Percentiles rank a stretch among this genome's conserved stretches.
Conservation (phyloP, 2,888 invertebrate species). For the Osmoderma eremita region DNA sequence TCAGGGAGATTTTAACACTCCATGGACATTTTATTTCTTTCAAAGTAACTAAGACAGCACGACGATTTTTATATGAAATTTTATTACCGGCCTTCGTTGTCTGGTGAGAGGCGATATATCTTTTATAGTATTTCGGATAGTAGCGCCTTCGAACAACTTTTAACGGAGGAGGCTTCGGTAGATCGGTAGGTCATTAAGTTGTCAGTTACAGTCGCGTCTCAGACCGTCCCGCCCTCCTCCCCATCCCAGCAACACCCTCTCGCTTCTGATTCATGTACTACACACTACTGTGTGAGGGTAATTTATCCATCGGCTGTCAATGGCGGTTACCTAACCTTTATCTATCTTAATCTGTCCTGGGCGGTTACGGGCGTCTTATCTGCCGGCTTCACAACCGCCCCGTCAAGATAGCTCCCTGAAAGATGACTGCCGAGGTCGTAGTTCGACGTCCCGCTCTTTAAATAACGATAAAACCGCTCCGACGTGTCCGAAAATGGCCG, state of each 20-base stretch:
- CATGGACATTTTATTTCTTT: no score
- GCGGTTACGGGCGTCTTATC: conserved; percentile 57
- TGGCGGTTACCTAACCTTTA: conserved; percentile 58
- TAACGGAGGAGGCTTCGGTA: no score
- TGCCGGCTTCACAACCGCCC: conserved; percentile 51
- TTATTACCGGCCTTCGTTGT: no score
- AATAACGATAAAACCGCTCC: conserved; percentile 55
- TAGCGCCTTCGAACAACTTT: no score
- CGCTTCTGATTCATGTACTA: conserved; percentile 49
- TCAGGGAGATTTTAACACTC: no score
- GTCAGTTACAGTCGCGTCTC: conserved; percentile 27
- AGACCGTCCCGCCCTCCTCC: background rate
- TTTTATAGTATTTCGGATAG: no score
- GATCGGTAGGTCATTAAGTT: conserved; percentile 2
- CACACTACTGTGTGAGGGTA: conserved; percentile 48
- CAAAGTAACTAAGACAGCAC: no score
- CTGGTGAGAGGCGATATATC: no score
- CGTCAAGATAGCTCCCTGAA: conserved; percentile 57
- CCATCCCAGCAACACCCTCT: background rate
- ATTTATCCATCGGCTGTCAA: conserved; percentile 61
- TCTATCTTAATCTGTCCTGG: conserved; percentile 61
- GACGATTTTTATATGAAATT: no score
- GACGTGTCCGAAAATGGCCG: conserved; percentile 28
- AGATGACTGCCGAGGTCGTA: conserved; percentile 57
- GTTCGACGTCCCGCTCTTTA: conserved; percentile 57